These are phyloP conservation scores for Thamnaconus septentrionalis DNA, from an alignment of 2,113 vertebrate genomes.

Conservation along the genomic window DNA sequence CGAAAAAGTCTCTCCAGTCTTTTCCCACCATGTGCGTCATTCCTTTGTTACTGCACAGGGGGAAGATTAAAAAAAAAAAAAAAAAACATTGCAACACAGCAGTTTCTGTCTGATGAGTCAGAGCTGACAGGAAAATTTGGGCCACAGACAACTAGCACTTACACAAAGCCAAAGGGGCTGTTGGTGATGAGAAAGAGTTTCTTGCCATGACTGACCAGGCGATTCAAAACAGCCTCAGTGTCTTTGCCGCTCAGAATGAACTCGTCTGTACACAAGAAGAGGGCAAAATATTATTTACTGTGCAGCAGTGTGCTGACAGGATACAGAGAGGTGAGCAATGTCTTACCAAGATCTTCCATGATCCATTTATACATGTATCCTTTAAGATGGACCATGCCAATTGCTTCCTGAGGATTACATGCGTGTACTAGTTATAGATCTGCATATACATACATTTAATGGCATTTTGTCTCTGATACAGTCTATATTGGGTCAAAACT, in stretches of 20 bases:
- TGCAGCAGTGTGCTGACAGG: background rate
- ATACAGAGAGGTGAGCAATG: background rate
- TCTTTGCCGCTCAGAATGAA: conserved; percentile 82
- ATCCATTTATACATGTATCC: conserved; percentile 89
- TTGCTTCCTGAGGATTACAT: conserved; percentile 74
- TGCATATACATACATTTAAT: no score
- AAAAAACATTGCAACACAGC: background rate
- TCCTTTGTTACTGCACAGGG: conserved; percentile 78
- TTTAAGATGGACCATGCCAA: conserved; percentile 84
- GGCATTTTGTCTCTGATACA: no score
- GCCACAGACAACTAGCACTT: conserved; percentile 46
- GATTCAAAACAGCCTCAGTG: conserved; percentile 81
- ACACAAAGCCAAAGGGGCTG: conserved; percentile 88
- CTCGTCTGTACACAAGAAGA: conserved; percentile 68
- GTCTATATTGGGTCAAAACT: no score
- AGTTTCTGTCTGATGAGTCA: conserved; percentile 4
- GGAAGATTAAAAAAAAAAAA: background rate
- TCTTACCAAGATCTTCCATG: conserved; percentile 82
- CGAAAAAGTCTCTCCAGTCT: conserved; percentile 85
- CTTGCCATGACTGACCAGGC: conserved; percentile 74
- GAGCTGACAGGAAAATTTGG: background rate
- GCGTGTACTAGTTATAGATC: background rate
- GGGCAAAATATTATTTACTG: background rate
- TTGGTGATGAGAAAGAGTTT: conserved; percentile 88
- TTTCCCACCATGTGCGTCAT: conserved; percentile 86